Evolutionary conservation across 2,888 invertebrate species (phyloP).

Genomic region (Ennomos quercinarius): DNA sequence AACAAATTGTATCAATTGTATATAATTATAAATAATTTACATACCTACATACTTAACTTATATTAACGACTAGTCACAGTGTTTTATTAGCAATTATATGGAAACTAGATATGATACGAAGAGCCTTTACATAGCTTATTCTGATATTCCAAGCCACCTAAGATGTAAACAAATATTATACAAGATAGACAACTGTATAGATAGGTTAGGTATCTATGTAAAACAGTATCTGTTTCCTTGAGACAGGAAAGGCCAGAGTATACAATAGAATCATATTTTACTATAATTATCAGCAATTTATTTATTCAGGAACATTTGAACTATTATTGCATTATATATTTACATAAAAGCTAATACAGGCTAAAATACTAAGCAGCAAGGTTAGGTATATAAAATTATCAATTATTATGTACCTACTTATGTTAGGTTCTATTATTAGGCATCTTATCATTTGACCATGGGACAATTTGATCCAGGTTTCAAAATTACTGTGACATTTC

Average conservation of each 20-base stretch:
- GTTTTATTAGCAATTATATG: conserved; percentile 13
- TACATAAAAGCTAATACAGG: no score
- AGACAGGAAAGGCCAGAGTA: conserved; percentile 12
- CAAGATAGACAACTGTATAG: background rate
- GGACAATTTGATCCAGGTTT: no score
- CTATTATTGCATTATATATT: background rate
- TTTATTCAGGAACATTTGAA: background rate
- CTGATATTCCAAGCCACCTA: conserved; percentile 24
- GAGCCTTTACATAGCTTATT: conserved; percentile 9
- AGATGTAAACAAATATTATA: conserved; percentile 16
- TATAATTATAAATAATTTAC: no score
- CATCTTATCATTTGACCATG: no score
- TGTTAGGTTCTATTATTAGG: no score
- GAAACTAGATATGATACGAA: conserved; percentile 8
- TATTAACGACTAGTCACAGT: no score
- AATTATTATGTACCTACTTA: no score
- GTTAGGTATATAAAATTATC: no score
- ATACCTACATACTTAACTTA: no score
- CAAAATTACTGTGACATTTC: no score
- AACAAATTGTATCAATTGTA: no score
- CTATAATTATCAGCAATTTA: background rate
- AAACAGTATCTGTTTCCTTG: background rate
- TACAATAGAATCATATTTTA: background rate
- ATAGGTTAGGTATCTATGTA: background rate
- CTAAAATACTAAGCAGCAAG: no score